phyloP scores from a whole-genome alignment of 2,113 vertebrate species.

The Equus quagga region DNA sequence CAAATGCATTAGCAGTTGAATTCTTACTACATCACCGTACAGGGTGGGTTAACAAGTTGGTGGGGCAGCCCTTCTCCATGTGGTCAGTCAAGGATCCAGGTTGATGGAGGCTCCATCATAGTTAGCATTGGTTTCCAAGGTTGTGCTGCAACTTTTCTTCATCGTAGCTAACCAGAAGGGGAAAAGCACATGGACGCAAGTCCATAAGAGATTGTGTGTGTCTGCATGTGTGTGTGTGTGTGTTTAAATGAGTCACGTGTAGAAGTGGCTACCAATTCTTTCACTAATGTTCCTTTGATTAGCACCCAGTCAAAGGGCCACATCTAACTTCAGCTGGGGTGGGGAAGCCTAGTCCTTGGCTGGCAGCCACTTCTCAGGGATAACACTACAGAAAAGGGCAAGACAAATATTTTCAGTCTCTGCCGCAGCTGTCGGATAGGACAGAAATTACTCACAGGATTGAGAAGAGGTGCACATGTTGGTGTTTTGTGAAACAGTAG shows the following conservation, averaged over 20 bases:
- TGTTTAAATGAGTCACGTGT: not conserved
- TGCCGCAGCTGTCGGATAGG: not conserved
- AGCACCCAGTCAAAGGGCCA: not conserved
- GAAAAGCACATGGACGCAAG: not conserved
- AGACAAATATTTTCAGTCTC: not conserved
- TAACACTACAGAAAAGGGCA: not conserved
- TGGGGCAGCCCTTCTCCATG: not conserved
- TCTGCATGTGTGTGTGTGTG: not conserved
- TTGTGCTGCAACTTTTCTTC: not conserved
- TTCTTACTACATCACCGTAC: not conserved
- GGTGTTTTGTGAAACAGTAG: not conserved
- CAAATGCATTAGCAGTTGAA: not conserved
- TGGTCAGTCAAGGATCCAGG: not conserved
- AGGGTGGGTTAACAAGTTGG: not conserved
- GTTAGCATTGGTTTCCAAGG: not conserved
- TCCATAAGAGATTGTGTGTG: not conserved
- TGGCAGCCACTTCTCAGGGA: not conserved
- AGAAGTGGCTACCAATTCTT: not conserved
- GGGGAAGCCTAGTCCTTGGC: not conserved
- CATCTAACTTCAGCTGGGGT: not conserved
- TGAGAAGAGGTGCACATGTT: not conserved
- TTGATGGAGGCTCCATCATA: not conserved
- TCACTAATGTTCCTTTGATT: not conserved
- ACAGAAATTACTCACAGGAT: not conserved
- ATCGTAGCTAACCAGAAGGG: not conserved